phyloP scores from a whole-genome alignment of 2,888 invertebrate species.

The Agrypnus murinus region DNA sequence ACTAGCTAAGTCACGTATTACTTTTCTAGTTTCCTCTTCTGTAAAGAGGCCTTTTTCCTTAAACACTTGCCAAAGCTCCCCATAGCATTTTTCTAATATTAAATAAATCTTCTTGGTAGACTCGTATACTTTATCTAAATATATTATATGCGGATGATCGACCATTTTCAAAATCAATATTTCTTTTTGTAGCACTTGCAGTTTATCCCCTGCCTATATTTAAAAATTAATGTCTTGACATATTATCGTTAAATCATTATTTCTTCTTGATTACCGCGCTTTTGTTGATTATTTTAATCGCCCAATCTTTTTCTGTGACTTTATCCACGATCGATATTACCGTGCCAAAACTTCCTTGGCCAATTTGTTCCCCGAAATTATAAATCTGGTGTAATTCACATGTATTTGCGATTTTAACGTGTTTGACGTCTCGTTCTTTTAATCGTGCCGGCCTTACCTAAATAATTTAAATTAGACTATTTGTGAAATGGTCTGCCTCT shows the following conservation, averaged over 20 bases:
- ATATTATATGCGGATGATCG: conserved; percentile 75
- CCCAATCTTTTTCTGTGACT: conserved; percentile 65
- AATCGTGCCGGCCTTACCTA: conserved; percentile 24
- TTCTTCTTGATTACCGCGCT: conserved; percentile 63
- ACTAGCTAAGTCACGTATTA: conserved; percentile 66
- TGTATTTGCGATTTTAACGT: conserved; percentile 65
- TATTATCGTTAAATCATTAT: conserved; percentile 18
- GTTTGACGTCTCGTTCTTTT: conserved; percentile 63
- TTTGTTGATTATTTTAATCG: conserved; percentile 71
- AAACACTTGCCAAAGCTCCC: conserved; percentile 70
- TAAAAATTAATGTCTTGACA: too few relatives aligned
- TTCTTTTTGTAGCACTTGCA: conserved; percentile 72
- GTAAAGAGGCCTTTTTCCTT: conserved; percentile 64
- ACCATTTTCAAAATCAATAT: conserved; percentile 74
- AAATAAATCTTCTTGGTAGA: conserved; percentile 74
- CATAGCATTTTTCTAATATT: conserved; percentile 73
- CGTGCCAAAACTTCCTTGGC: conserved; percentile 69
- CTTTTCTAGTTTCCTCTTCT: conserved; percentile 65
- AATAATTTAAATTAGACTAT: too few relatives aligned
- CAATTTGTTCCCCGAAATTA: conserved; percentile 67
- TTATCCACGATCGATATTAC: conserved; percentile 68
- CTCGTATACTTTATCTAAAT: conserved; percentile 73
- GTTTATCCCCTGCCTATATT: conserved; percentile 52
- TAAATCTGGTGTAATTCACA: conserved; percentile 65
- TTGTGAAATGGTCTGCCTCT: too few relatives aligned